Evolutionary conservation across 2,888 invertebrate species (phyloP), one percentile per base, ranked within the genome.

Genomic region (Lycia hirtaria): DNA sequence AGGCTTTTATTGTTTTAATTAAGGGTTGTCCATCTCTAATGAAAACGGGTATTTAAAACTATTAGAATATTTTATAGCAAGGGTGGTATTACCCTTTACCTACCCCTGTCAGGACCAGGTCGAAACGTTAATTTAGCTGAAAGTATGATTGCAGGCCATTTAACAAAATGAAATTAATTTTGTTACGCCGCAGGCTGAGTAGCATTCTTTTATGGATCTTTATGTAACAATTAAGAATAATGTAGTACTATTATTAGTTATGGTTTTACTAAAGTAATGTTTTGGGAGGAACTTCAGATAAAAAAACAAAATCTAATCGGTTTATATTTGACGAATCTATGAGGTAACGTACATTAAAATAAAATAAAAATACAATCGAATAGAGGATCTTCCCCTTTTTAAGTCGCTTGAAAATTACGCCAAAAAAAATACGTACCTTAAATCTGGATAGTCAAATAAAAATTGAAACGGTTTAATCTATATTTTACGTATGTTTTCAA

Each of bases 41-140:
- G 83, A 82, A 84, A 82, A 76, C 71, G 66, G 76, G 82, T 85
- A 90, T 92, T 91, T 88, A 85, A 90, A 88, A 83, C 87, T 84
- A 89, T 92, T 89, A 89, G 80, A 80, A 82, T 81, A 81, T 85
- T 81, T 86, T 76, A 84, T 82, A 80, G 73, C 71, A 72, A 78
- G 65, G 80, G 78, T 81, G 73, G 68, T 74, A 71, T 72, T 68
- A 72, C 74, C 75, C 72, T 76, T 77, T 73, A 70, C 69, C 67
- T 55, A 64, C 72, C 67, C 73, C 72, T 78, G 80, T 83, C 82
- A 81, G 68, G 73, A 73, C 69, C 65, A 75, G 78, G 78, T 69
- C 65, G 60, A 83, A 75, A 77, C 78, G 74, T 75, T 85, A 84
- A 88, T 88, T 89, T 82, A 81, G 80, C 81, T 85, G 83, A 88